phyloP scores from a whole-genome alignment of 1,140 invertebrate species.

The Cyrtorhinus lividipennis region DNA sequence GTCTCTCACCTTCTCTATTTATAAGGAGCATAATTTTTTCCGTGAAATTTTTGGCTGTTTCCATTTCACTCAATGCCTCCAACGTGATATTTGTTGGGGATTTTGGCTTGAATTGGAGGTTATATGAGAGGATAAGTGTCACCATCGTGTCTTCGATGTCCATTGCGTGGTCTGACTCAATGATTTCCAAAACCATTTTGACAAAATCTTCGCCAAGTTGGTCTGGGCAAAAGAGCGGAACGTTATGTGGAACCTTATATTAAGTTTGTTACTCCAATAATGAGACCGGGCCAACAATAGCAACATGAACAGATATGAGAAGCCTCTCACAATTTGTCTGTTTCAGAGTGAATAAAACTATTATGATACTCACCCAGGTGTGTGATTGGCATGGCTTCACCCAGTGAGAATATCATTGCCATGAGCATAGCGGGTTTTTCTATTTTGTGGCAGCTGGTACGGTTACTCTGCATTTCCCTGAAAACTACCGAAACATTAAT shows the following conservation, averaged over 20 bases:
- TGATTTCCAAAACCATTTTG: conserved; percentile 57
- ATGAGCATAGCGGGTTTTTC: conserved; percentile 62
- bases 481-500: conserved; percentile 20
- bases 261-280: background rate
- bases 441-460: conserved; percentile 49
- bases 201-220: conserved; percentile 66
- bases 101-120: conserved; percentile 68
- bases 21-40: conserved; percentile 74
- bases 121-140: conserved; percentile 71
- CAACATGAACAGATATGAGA: no score
- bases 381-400: conserved; percentile 67
- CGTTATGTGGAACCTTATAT: background rate
- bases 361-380: conserved; percentile 45
- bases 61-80: conserved; percentile 49
- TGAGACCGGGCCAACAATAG: no score
- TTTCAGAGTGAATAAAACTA: background rate
- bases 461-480: conserved; percentile 57
- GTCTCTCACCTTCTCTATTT: conserved; percentile 69
- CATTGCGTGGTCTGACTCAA: conserved; percentile 65
- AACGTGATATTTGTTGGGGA: conserved; percentile 45
- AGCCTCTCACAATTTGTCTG: no score
- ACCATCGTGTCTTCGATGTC: conserved; percentile 51
- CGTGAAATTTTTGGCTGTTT: conserved; percentile 68
- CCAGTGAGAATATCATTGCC: conserved; percentile 74
- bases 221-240: conserved; percentile 34